phyloP scores from a whole-genome alignment of 1,140 invertebrate genomes.

The Galleria mellonella region DNA sequence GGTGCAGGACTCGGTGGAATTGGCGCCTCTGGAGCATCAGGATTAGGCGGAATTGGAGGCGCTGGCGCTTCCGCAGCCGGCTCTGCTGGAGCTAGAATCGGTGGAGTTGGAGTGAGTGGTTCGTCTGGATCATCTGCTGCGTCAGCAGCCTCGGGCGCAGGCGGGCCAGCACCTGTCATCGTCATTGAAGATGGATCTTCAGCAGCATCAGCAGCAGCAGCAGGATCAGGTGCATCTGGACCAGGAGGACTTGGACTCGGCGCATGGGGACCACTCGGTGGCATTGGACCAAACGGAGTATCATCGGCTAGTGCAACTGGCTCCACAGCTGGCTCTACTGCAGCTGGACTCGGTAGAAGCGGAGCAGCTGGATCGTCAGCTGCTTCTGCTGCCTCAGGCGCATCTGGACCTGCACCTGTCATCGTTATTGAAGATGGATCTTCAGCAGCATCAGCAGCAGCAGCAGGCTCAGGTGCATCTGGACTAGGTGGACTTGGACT shows the following conservation, averaged over 20 bases:
- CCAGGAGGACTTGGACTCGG: too few relatives aligned
- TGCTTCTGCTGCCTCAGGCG: neutral
- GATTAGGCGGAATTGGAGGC: too few relatives aligned
- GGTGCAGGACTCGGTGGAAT: too few relatives aligned
- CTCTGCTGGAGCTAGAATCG: neutral
- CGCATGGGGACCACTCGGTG: too few relatives aligned
- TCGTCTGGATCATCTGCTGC: constrained; percentile 1
- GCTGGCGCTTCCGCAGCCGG: neutral
- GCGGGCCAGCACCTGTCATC: constrained; percentile 3
- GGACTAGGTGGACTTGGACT: too few relatives aligned
- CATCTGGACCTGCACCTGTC: too few relatives aligned
- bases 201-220: neutral
- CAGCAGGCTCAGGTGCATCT: too few relatives aligned
- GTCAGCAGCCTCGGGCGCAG: neutral
- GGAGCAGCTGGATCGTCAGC: neutral
- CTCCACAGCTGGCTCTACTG: neutral
- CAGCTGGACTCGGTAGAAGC: neutral
- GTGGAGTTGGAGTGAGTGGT: constrained; percentile 2
- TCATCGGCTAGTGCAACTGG: neutral
- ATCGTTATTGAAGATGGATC: too few relatives aligned
- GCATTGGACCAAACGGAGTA: too few relatives aligned
- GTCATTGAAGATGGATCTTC: constrained; percentile 1
- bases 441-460: too few relatives aligned
- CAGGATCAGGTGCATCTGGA: constrained; percentile 7
- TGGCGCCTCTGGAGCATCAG: too few relatives aligned